phyloP scores from a whole-genome alignment of 1,140 invertebrate species.

The Proctacanthus coquilletti region DNA sequence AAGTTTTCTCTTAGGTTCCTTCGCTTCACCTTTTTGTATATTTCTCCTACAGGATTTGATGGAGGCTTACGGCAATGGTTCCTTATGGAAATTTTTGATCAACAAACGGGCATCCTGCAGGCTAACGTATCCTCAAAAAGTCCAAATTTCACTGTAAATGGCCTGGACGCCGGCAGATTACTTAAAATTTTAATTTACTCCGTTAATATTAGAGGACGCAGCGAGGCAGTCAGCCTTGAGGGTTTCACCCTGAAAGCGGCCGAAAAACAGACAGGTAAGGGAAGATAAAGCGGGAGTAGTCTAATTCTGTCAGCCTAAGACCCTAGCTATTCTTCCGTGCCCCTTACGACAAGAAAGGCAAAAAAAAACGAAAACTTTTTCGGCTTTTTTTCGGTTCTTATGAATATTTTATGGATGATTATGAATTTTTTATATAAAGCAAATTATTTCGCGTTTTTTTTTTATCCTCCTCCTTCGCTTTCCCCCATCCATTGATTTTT shows the following conservation, averaged over 20 bases:
- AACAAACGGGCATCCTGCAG: constrained; percentile 42
- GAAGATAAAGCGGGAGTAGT: not conserved
- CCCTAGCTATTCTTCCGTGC: not conserved
- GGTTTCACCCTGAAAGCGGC: constrained; percentile 55
- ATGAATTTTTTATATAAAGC: constrained; percentile 14
- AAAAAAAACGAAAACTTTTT: not conserved
- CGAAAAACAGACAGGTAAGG: constrained; percentile 65
- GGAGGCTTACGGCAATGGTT: constrained; percentile 58
- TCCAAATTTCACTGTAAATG: constrained; percentile 49
- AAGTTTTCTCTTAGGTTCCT: constrained; percentile 2
- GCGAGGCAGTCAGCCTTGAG: constrained; percentile 39
- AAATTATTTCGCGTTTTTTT: constrained; percentile 10
- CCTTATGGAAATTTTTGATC: constrained; percentile 55
- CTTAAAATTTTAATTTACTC: constrained; percentile 50
- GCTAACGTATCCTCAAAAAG: constrained; percentile 50
- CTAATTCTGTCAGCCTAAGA: not conserved
- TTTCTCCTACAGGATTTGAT: constrained; percentile 45
- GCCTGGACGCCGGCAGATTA: constrained; percentile 48
- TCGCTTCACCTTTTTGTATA: not conserved
- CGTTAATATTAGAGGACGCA: constrained; percentile 43
- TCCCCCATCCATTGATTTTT: not conserved
- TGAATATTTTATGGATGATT: constrained; percentile 12
- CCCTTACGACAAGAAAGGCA: too few species aligned
- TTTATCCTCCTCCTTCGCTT: not conserved
- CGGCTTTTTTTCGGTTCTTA: not conserved